Base-by-base conservation (phyloP, 2,113 vertebrate genomes). In the Calidris pygmaea region DNA sequence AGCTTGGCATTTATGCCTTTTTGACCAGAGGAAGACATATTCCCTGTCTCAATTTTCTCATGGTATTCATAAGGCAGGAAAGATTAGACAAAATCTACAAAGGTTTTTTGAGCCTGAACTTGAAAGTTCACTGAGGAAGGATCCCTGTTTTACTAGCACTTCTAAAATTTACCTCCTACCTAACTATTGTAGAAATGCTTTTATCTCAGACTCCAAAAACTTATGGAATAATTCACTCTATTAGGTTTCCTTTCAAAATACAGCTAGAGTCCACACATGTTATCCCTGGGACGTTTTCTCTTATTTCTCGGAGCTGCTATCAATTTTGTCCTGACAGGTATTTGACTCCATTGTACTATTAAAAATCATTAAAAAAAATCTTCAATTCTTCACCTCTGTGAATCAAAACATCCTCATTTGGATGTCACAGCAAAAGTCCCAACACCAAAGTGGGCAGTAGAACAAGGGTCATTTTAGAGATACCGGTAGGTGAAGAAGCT, bases 321-420 rank as follows among this genome's bases (percentile, higher is more conserved):
- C 87, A 95, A 23, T 97, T 98, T 98, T 97, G 88, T 93, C 78
- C 91, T 95, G 93, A 95, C 68, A 90, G 93, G 94, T 94, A 93
- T 96, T 96, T 96, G 95, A 78, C 62, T 96, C 76, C 66, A 82
- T 82, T 23, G 5, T 90, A 62, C 91, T 93, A 85, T 93, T 87
- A 96, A 97, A 94, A 95, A 90, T 87, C 56, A 94, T 95, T 43
- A 90, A 93, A 93, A 97, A 97, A 23, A 41, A 65, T 76, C 76
- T 94, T 96, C 96, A 96, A 97, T 96, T 97, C 73, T 95, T 94
- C 92, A 93, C 70, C 68, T 97, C 90, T 93, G 60, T 88, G 88
- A 96, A 94, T 97, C 94, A 97, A 97, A 97, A 63, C 71, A 82
- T 96, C 81, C 66, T 87, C 29, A 32, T 95, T 90, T 87, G 50